phyloP scores from a whole-genome alignment of 2,888 invertebrate species.

The Corbicula japonica region DNA sequence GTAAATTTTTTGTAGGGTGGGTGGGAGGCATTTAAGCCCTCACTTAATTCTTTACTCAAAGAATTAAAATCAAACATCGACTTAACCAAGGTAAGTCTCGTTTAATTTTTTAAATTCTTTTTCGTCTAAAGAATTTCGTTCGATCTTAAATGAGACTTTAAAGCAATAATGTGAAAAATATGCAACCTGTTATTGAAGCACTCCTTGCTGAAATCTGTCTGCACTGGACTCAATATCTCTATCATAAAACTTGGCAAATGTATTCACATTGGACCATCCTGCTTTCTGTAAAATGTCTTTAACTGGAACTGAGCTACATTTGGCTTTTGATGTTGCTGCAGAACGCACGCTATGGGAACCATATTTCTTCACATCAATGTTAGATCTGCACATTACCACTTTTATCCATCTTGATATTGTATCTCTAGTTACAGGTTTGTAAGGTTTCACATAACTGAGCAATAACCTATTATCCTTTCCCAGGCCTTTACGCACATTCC shows the following conservation, averaged over 20 bases:
- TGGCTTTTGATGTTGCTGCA: constrained; percentile 55
- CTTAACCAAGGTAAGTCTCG: constrained; percentile 58
- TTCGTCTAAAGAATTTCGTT: constrained; percentile 30
- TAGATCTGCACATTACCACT: constrained; percentile 37
- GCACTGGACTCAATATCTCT: constrained; percentile 16
- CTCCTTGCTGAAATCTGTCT: constrained; percentile 31
- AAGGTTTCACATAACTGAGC: constrained; percentile 57
- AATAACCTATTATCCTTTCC: constrained; percentile 22
- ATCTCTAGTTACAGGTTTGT: constrained; percentile 46
- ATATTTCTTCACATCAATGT: constrained; percentile 43
- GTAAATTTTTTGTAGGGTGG: too few species aligned
- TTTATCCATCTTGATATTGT: constrained; percentile 65
- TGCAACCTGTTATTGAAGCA: constrained; percentile 21
- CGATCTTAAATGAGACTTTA: constrained; percentile 49
- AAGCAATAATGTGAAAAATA: constrained; percentile 35
- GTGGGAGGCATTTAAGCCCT: constrained; percentile 42
- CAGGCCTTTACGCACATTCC: constrained; percentile 14
- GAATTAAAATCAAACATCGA: constrained; percentile 46
- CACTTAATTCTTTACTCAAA: constrained; percentile 9
- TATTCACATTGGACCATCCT: constrained; percentile 50
- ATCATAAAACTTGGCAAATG: constrained; percentile 54
- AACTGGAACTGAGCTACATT: constrained; percentile 41
- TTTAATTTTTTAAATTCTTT: constrained; percentile 50
- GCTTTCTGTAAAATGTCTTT: constrained; percentile 46
- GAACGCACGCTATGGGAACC: constrained; percentile 55